Evolutionary conservation across 2,888 invertebrate genomes (phyloP), one percentile per base, ranked within the genome.

Genomic region (Hymenopus coronatus): DNA sequence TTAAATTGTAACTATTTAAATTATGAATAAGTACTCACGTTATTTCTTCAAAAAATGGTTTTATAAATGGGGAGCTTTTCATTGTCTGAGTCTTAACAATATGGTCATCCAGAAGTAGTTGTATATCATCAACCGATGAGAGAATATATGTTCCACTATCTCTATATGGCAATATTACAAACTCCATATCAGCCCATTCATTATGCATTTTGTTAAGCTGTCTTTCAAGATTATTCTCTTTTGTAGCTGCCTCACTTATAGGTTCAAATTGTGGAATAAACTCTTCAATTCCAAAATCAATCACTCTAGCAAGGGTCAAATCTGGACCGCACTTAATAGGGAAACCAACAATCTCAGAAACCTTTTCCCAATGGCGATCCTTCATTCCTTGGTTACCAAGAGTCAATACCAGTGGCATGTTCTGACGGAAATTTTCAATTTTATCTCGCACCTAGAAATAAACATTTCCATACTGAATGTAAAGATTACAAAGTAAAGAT

Each of bases 21-120:
- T 40, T 40, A 40, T 1, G 40, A 40, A 46, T 46, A 12, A 46
- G 46, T 27, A 94, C 96, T 94, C 93, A 97, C 97, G 96, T 91
- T 91, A 97, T 97, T 92, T 96, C 95, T 87, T 95, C 96, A 93
- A 98, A 98, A 92, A 99, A 98, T 0, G 99, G 99, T 92, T 98
- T 98, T 90, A 99, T 98, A 92, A 98, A 99, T 0, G 98, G 98
- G 0, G 99, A 99, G 92, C 98, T 98, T 93, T 98, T 97, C 98
- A 99, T 99, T 0, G 99, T 98, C 93, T 99, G 98, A 2, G 98
- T 98, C 93, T 99, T 99, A 14, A 99, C 97, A 91, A 99, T 97
- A 92, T 99, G 99, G 93, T 99, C 99, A 93, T 99, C 99, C 88
- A 99, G 93, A 87, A 98, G 94, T 81, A 98, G 94, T 93, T 99